Base-by-base conservation (phyloP, 2,888 invertebrate genomes). In the Lepidochrysops patricia region DNA sequence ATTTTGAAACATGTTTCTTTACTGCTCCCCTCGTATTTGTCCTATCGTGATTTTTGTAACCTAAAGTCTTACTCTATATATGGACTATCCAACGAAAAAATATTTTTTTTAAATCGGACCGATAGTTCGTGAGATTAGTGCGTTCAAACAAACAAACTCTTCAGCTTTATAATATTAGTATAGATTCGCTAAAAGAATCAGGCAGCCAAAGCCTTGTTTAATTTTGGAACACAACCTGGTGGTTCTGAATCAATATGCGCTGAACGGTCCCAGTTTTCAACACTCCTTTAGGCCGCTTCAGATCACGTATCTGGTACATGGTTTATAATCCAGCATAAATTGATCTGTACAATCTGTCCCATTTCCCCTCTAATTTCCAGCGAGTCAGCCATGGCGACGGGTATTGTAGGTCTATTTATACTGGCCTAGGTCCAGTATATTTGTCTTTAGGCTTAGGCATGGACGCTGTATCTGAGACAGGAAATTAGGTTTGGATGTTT, bases 401-500 rank as follows among this genome's bases (percentile, higher is more conserved):
- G 63, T 13, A 58, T 49, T 64, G 68, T 32, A 66, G 75, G 65
- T 76, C 82, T 64, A 58, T 37, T 64, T 66, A 68, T 15, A 61
- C 60, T 79, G 82, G 86, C 68, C 63, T 64, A 68, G 72, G 63
- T 66, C 68, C 68, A 66, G 66, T 75, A 82, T 80, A 82, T 86
- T 87, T 86, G 86, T 87, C 87, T 86, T 84, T 79, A 77, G 81
- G 83, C 77, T 80, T 75, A 82, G 70, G 72, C 74, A 68, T 62
- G 75, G 69, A 68, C 68, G 71, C 70, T 77, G 77, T 84, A 86
- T 84, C 86, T 86, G 80, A 86, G 87, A 86, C 86, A 85, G 88
- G 88, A 88, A 88, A 88, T 88, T 88, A 87, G 84, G 86, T 88
- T 88, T 87, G 81, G 80, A 79, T 81, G 82, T 85, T 82, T 82